A percentile compares a stretch with the other conserved stretches of the same genome.
Conservation (phyloP, 2,888 invertebrate species). For the Nephrotoma flavescens region DNA sequence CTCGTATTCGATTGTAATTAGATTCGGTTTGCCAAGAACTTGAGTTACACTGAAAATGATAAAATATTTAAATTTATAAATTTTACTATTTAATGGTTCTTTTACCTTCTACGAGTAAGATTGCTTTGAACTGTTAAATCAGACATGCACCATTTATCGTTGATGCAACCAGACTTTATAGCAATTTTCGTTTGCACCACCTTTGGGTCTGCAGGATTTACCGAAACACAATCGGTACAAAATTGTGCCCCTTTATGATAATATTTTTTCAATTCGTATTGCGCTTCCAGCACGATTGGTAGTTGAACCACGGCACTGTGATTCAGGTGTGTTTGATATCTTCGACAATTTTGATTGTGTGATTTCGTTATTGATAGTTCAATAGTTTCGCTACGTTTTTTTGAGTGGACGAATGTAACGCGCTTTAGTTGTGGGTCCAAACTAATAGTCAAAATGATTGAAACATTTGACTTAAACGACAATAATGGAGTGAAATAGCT, state of each 20-base stretch:
- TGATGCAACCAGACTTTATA: conserved; percentile 13
- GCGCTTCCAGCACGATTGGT: conserved; percentile 29
- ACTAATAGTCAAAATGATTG: conserved; percentile 10
- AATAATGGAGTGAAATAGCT: neutral
- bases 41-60: conserved; percentile 7
- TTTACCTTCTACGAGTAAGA: neutral
- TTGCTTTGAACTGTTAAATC: conserved; percentile 7
- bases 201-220: conserved; percentile 10
- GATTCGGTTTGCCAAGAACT: conserved; percentile 7
- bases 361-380: neutral
- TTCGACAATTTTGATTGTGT: neutral
- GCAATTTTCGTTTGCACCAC: conserved; percentile 6
- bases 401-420: neutral
- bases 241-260: conserved; percentile 19
- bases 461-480: neutral
- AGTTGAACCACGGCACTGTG: conserved; percentile 8
- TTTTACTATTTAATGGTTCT: too few species aligned
- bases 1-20: conserved; percentile 8
- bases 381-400: neutral
- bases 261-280: conserved; percentile 25
- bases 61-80: neutral
- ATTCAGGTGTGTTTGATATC: neutral
- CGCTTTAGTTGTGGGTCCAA: conserved; percentile 10
- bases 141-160: conserved; percentile 8
- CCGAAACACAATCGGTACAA: conserved; percentile 9